Percentiles rank a stretch among this genome's conserved stretches.
These are phyloP conservation scores for Limnephilus auricula DNA, from an alignment of 2,888 invertebrate species.

Conservation along the genomic window DNA sequence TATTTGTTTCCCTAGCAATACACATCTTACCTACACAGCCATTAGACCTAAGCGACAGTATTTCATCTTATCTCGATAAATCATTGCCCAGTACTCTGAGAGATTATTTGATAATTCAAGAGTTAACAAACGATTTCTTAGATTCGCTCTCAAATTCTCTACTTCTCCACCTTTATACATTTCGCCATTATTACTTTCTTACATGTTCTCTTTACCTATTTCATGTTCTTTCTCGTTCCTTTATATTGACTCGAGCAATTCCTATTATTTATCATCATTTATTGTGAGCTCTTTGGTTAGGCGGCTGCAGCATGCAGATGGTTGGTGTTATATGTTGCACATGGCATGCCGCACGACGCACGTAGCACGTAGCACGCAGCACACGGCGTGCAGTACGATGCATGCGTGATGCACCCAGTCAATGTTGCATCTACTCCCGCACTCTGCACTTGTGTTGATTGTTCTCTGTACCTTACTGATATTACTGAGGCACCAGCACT, in stretches of 20 bases:
- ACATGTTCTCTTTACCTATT: conserved; percentile 62
- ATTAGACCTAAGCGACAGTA: conserved; percentile 65
- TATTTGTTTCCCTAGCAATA: conserved; percentile 62
- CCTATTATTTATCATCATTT: conserved; percentile 67
- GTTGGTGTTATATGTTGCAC: conserved; percentile 67
- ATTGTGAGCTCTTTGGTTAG: conserved; percentile 70
- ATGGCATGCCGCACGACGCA: conserved; percentile 40
- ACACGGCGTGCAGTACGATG: not conserved
- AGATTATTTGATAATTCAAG: conserved; percentile 62
- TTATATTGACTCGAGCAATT: conserved; percentile 62
- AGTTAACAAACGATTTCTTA: conserved; percentile 65
- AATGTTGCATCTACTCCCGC: conserved; percentile 3
- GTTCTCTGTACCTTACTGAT: conserved; percentile 11
- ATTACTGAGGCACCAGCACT: conserved; percentile 7
- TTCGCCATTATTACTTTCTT: conserved; percentile 64
- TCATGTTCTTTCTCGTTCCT: conserved; percentile 66
- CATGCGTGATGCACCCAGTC: not conserved
- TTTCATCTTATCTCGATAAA: conserved; percentile 60
- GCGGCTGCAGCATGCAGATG: conserved; percentile 73
- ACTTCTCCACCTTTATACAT: conserved; percentile 62
- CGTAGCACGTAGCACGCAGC: conserved; percentile 15
- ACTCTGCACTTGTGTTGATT: conserved; percentile 33
- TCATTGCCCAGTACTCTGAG: conserved; percentile 62
- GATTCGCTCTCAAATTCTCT: conserved; percentile 57
- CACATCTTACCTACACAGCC: conserved; percentile 63